Evolutionary conservation across 2,888 invertebrate species (phyloP).

Genomic region (Xanthorhoe spadicearia): DNA sequence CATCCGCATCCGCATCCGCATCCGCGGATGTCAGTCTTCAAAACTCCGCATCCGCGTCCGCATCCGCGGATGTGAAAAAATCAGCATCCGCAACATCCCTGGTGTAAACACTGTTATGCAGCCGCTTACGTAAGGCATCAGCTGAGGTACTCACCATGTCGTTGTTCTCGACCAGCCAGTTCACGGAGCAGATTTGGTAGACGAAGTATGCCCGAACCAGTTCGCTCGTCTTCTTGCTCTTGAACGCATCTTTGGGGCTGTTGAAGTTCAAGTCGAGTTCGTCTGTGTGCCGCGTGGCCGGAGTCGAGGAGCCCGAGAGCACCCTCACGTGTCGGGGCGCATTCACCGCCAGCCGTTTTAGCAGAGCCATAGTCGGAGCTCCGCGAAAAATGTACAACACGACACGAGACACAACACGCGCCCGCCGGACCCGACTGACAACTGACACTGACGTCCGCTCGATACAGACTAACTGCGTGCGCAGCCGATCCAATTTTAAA

Average conservation of each 20-base stretch:
- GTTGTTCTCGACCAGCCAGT: constrained; percentile 95
- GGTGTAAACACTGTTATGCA: constrained; percentile 55
- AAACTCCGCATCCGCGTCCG: too few relatives aligned
- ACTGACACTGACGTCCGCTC: constrained; percentile 74
- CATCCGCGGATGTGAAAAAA: too few relatives aligned
- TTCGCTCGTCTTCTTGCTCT: constrained; percentile 97
- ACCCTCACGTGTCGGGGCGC: constrained; percentile 68
- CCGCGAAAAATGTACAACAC: constrained; percentile 58
- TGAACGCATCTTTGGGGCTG: constrained; percentile 95
- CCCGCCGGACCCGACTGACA: constrained; percentile 63
- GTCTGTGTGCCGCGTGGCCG: constrained; percentile 75
- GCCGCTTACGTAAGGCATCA: constrained; percentile 70
- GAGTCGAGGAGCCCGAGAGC: constrained; percentile 59
- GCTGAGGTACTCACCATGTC: constrained; percentile 90
- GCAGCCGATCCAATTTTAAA: constrained; percentile 80
- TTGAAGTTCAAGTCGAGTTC: constrained; percentile 94
- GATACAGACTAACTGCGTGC: constrained; percentile 75
- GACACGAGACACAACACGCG: constrained; percentile 60
- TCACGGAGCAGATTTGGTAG: constrained; percentile 95
- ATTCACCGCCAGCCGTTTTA: constrained; percentile 72
- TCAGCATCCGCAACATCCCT: too few relatives aligned
- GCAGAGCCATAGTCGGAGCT: constrained; percentile 76
- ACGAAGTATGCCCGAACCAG: constrained; percentile 95
- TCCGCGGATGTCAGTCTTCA: too few relatives aligned
- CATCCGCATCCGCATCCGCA: too few relatives aligned